Base-by-base conservation (phyloP, 2,888 invertebrate species). In the Gastrophysa polygoni region DNA sequence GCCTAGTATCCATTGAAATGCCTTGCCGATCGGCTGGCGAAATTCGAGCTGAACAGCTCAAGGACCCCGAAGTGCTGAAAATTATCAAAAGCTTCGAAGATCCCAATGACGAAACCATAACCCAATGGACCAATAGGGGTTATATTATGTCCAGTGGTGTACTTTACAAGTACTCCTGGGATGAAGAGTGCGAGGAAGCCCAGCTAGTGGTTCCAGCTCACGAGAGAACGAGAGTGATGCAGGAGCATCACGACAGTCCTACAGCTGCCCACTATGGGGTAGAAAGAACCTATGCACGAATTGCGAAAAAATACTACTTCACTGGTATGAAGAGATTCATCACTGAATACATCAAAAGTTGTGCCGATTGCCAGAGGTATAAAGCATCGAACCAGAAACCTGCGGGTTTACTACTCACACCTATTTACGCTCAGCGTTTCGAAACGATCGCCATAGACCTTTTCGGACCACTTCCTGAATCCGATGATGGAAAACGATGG, bases 201-300 rank as follows among this genome's bases (percentile, higher is more conserved):
- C 66, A 71, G 58, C 32, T 65, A 4, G 69, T 73, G 0, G 61
- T 71, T 0, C 67, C 70, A 0, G 10, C 0, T 0, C 57, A 66
- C 0, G 63, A 63, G 17, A 17, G 63, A 1, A 11, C 2, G 8
- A 8, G 38, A 49, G 44, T 67, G 3, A 21, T 67, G 21, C 11
- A 66, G 32, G 57, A 58, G 28, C 63, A 66, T 34, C 68, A 72
- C 44, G 69, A 72, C 43, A 63, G 34, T 0, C 64, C 68, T 0
- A 69, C 63, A 0, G 71, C 69, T 5, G 72, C 67, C 3, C 71
- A 73, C 18, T 71, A 71, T 24, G 71, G 69, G 2, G 47, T 47
- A 0, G 66, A 70, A n/a, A n/a, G 48, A 0, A 72, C 70, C 0
- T 14, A 58, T 0, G 52, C 62, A 1, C 46, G 59, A 8, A 67